Evolutionary conservation across 2,888 invertebrate species (phyloP).

Genomic region (Scaptodrosophila latifasciaeformis): DNA sequence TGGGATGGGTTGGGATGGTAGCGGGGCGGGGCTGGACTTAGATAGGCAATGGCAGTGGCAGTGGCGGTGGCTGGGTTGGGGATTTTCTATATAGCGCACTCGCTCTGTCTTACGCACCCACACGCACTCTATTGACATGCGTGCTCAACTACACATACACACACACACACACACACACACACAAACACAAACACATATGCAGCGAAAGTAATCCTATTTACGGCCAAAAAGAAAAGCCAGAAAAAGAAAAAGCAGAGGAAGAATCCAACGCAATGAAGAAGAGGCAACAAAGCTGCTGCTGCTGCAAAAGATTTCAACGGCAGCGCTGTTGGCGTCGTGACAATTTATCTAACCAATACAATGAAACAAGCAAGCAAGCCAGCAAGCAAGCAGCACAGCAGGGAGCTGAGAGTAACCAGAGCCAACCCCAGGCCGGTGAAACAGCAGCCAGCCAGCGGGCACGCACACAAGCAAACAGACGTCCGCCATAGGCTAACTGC

Average conservation of each 20-base stretch:
- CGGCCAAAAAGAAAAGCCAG: constrained; percentile 55
- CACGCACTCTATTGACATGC: constrained; percentile 23
- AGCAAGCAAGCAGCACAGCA: constrained; percentile 19
- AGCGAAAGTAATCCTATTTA: constrained; percentile 56
- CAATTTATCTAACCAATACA: constrained; percentile 58
- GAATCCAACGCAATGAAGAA: constrained; percentile 60
- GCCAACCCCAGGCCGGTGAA: constrained; percentile 12
- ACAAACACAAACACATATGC: too few species aligned
- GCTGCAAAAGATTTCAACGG: constrained; percentile 43
- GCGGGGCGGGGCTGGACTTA: neutral
- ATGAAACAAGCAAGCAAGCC: too few species aligned
- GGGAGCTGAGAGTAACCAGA: neutral
- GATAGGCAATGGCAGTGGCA: too few species aligned
- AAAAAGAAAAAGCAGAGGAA: constrained; percentile 44
- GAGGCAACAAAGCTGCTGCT: constrained; percentile 47
- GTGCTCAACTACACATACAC: constrained; percentile 2
- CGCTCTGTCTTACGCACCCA: constrained; percentile 33
- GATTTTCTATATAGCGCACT: constrained; percentile 21
- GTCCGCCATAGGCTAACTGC: constrained; percentile 13
- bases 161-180: too few species aligned
- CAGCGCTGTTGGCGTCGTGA: constrained; percentile 33
- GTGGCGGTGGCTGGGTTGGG: neutral
- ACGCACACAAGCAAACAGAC: constrained; percentile 32
- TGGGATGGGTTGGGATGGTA: neutral
- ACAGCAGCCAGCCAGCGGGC: constrained; percentile 42